Evolutionary conservation across 2,113 vertebrate species (phyloP), one percentile per base, ranked within the genome.

Genomic region (Potamarius usumacintae): DNA sequence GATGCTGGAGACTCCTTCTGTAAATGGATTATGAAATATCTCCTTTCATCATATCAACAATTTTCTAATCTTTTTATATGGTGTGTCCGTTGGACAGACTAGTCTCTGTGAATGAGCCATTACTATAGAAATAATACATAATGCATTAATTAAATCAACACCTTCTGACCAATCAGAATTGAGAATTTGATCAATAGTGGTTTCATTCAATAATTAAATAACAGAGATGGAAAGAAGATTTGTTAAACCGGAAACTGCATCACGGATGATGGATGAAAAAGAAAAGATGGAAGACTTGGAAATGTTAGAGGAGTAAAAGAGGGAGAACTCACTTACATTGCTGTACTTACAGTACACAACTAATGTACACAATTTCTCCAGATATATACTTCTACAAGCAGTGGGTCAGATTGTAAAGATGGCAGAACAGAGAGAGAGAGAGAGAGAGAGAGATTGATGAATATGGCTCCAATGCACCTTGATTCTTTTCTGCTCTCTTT

Each of bases 401-500:
- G 7, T n/a, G 22, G 20, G 9, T 74, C 71, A 63, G 18, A 86
- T 53, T 80, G 42, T 71, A 74, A 69, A 63, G 34, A 80, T n/a
- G 25, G n/a, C n/a, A 34, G 50, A 22, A 60, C 18, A 55, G 60
- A 53, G 30, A 9, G 27, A 63, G 4, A 55, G 60, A 53, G 30
- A 9, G 27, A 63, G 4, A 53, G 62, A 79, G 42, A 48, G 42
- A 67, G 25, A 79, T 65, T 55, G n/a, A 80, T 48, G 76, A 69
- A 79, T 81, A 86, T 25, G 74, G 15, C 74, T 60, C 30, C 69
- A 25, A 5, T 72, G 65, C 50, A 30, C 65, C 11, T 27, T 27
- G 18, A 10, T 72, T 85, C 53, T 6, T 48, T 22, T 69, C 87
- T 78, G 81, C 63, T 67, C 30, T 84, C 60, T 67, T 25, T 82